Base-by-base conservation (phyloP, 1,140 invertebrate genomes). In the Dreissena rostriformis region DNA sequence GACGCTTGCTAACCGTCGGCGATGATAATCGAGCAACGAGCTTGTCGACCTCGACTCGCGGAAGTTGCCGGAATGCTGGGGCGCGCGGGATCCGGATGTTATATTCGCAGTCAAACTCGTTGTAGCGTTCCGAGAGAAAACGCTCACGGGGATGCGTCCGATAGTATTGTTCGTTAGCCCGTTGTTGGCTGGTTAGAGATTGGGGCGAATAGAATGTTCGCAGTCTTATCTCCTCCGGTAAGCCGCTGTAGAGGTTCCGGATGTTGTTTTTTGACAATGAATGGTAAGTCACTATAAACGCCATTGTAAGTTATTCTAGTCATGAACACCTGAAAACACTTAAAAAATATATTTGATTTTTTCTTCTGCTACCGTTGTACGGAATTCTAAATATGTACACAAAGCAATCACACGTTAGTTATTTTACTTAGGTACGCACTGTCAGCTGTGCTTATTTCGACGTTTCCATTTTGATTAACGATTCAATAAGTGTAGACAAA, bases 241-340 rank as follows among this genome's bases (percentile, higher is more conserved):
- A 72, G 52, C 88, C 88, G 39, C 83, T 79, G 63, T 89, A 89
- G 2, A 89, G 28, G 53, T 89, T 86, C 19, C 88, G 79, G 28
- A 89, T 89, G 67, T 89, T 89, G 57, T 84, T 70, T 55, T 88
- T 84, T 14, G 86, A 68, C 12, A 89, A 80, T 15, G 24, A 70
- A 29, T 84, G 83, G 72, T 84, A 86, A 15, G 86, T 88, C 49
- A 89, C 73, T 55, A 75, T 85, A 81, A 89, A 89, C 15, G 82
- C 82, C 82, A 84, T 84, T 39, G 39, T 39, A 39, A 39, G 39
- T 2, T 5, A 39, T 2, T 39, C 39, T 8, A 39, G 39, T 39
- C 39, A 39, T 39, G 39, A 2, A 39, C n/a, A 39, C 39, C 2
- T 39, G 8, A 39, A 5, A 39, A 8, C 39, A 39, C 39, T 39